phyloP scores from a whole-genome alignment of 2,797 vertebrate species.

The Alca torda region DNA sequence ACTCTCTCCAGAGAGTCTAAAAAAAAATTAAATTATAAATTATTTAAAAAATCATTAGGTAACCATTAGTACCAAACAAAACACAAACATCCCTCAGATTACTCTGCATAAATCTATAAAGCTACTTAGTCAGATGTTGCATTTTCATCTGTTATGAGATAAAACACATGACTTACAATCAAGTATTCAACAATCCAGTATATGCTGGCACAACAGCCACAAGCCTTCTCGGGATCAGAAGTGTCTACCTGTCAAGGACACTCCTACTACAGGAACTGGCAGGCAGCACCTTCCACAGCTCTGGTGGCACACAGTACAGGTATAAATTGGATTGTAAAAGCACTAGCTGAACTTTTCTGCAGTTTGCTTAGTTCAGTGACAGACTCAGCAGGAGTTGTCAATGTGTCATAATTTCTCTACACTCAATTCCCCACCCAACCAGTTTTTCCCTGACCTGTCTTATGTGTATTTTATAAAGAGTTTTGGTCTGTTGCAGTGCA shows the following conservation, averaged over 20 bases:
- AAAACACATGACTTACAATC: not conserved
- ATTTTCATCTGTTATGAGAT: not conserved
- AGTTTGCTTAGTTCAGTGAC: not conserved
- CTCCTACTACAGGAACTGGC: not conserved
- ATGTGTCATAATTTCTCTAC: not conserved
- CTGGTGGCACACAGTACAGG: not conserved
- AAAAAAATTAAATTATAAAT: not conserved
- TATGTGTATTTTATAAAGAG: not conserved
- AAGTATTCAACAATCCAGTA: not conserved
- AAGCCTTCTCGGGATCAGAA: not conserved
- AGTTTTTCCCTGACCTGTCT: not conserved
- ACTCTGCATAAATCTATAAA: not conserved
- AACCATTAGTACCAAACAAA: not conserved
- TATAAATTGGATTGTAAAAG: not conserved
- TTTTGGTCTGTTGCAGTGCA: not conserved
- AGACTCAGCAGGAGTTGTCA: not conserved
- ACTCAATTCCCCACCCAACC: fast-evolving
- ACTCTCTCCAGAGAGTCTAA: not conserved
- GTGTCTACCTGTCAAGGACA: not conserved
- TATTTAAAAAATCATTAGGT: not conserved
- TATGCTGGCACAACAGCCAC: not conserved
- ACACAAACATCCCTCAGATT: not conserved
- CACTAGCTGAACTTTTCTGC: not conserved
- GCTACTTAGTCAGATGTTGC: not conserved
- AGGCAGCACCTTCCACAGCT: not conserved